Base-by-base conservation (phyloP, 2,113 vertebrate species). In the Chloebia gouldiae region DNA sequence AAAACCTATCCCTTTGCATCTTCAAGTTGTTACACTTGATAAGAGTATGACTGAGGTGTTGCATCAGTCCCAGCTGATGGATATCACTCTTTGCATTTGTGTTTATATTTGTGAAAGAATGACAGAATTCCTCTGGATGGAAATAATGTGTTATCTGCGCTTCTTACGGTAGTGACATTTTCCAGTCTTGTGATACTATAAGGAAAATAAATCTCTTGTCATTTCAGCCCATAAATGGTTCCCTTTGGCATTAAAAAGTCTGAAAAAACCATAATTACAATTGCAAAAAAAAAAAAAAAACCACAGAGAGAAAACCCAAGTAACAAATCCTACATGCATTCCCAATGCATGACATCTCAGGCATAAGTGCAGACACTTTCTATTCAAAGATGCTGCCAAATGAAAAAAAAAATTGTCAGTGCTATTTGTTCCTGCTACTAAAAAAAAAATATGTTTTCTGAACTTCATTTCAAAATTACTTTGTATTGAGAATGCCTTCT, bases 371-470 rank as follows among this genome's bases (percentile, higher is more conserved):
- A 96, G 92, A 95, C 86, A 93, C 86, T 95, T 88, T 81, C 92
- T 93, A 65, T 49, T 89, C 45, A 93, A 76, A 90, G 35, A 92
- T 39, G 73, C 61, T 97, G 94, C 92, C 94, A 96, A 97, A 92
- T 21, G 35, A 81, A 90, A 86, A 90, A 86, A 92, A 94, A 93
- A 71, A n/a, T n/a, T 0, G 80, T 65, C 88, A 94, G 28, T 71
- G 88, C 27, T 96, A 94, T 94, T 97, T 97, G 92, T 96, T 92
- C 86, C 59, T 57, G 72, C 83, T 85, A 90, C 73, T 50, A 73
- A 83, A 93, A 91, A 84, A 95, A 84, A 95, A 93, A 76, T 59
- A 94, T 93, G 93, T 94, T 96, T 95, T 96, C 88, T 92, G 76
- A 96, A 95, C 81, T 51, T 56, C 79, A 60, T 77, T 94, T 94